Conservation (phyloP, 1,140 invertebrate genomes). For the Dysdera silvatica region DNA sequence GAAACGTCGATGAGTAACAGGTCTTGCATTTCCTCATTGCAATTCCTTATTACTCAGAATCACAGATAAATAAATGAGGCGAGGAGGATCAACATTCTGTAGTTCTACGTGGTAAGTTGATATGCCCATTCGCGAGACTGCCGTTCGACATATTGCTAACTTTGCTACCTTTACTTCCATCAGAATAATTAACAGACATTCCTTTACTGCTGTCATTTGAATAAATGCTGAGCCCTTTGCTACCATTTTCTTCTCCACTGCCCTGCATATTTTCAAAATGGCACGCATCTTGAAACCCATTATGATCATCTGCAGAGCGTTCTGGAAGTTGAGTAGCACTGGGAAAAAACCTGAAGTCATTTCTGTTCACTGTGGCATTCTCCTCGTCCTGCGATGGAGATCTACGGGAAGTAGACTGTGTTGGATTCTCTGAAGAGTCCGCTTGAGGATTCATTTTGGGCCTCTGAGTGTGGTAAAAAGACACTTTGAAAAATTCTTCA, state of each 20-base stretch:
- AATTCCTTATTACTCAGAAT: too few species aligned
- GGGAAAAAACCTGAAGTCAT: slow-evolving; percentile 35
- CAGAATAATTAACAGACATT: slow-evolving; percentile 36
- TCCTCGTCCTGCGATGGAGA: neutral
- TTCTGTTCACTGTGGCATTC: slow-evolving; percentile 18
- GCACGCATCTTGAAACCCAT: neutral
- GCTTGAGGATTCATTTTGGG: slow-evolving; percentile 43
- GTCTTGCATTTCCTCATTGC: too few species aligned
- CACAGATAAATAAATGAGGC: too few species aligned
- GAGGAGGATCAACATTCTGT: slow-evolving; percentile 3
- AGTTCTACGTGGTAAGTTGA: slow-evolving; percentile 11
- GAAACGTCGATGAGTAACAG: too few species aligned
- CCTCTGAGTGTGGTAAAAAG: slow-evolving; percentile 45
- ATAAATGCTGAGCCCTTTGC: slow-evolving; percentile 31
- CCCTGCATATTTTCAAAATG: neutral
- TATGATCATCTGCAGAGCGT: neutral
- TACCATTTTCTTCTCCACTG: neutral
- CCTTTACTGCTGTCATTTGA: slow-evolving; percentile 36
- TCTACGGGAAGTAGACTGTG: slow-evolving; percentile 29
- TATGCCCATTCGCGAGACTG: slow-evolving; percentile 45
- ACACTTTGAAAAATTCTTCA: slow-evolving; percentile 2
- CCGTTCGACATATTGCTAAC: slow-evolving; percentile 47
- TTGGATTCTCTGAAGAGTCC: slow-evolving; percentile 21
- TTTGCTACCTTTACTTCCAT: slow-evolving; percentile 37
- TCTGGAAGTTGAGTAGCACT: slow-evolving; percentile 29